These are phyloP conservation scores for Drosophila punjabiensis DNA, from an alignment of 1,140 invertebrate genomes.

Conservation along the genomic window DNA sequence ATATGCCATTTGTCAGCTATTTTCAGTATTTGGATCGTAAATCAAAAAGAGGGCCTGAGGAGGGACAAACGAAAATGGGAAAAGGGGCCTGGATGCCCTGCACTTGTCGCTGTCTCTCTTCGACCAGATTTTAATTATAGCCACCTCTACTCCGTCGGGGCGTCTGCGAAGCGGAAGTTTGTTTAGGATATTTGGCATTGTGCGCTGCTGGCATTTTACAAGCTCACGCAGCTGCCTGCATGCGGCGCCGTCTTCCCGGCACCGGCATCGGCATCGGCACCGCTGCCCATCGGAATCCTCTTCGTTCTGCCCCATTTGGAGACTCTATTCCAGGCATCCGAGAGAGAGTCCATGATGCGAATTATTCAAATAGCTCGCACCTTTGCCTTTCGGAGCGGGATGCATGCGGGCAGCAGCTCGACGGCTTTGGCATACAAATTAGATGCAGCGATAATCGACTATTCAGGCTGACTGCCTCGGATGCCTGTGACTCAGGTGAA, in stretches of 20 bases:
- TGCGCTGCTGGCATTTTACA: slow-evolving; percentile 46
- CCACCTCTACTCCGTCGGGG: slow-evolving; percentile 42
- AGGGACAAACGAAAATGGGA: slow-evolving; percentile 29
- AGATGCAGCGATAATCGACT: slow-evolving; percentile 64
- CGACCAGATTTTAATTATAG: slow-evolving; percentile 68
- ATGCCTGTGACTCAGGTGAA: slow-evolving; percentile 21
- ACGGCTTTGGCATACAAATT: slow-evolving; percentile 54
- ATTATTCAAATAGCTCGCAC: slow-evolving; percentile 74
- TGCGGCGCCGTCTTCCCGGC: slow-evolving; percentile 1
- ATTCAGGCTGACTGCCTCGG: slow-evolving; percentile 49
- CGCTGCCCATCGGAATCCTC: slow-evolving; percentile 9
- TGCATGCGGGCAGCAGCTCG: slow-evolving; percentile 34
- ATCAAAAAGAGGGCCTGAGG: not conserved
- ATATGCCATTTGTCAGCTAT: not conserved
- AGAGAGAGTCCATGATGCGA: slow-evolving; percentile 57
- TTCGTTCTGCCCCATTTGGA: slow-evolving; percentile 35
- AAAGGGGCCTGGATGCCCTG: slow-evolving; percentile 35
- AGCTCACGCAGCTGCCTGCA: slow-evolving; percentile 61
- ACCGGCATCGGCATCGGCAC: not conserved
- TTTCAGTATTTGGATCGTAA: slow-evolving; percentile 15
- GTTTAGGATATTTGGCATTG: slow-evolving; percentile 79
- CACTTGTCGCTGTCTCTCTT: slow-evolving; percentile 26
- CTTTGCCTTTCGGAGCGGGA: slow-evolving; percentile 38
- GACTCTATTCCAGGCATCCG: slow-evolving; percentile 14
- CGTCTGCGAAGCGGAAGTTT: slow-evolving; percentile 70